These are phyloP conservation scores for Melangyna quadrimaculata DNA, from an alignment of 2,888 invertebrate species.

Conservation along the genomic window DNA sequence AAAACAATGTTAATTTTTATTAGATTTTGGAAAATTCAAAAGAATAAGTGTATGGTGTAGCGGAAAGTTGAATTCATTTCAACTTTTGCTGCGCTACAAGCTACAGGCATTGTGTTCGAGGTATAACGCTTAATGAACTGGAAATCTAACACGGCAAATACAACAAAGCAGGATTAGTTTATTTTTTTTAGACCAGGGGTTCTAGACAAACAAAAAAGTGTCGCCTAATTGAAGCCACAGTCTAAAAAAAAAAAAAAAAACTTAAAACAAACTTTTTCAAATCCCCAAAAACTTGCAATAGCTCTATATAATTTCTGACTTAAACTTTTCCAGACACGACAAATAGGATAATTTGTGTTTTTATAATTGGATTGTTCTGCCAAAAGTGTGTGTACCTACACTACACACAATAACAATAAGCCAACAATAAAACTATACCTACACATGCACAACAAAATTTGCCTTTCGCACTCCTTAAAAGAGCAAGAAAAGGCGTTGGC, in stretches of 20 bases:
- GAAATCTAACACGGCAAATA: not conserved
- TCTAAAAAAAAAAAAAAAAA: not conserved
- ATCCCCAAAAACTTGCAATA: not conserved
- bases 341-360: constrained; percentile 13
- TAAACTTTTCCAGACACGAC: not conserved
- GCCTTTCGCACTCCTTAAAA: not conserved
- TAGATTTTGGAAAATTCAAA: no score
- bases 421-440: constrained; percentile 19
- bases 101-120: no score
- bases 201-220: not conserved
- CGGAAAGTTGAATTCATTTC: no score
- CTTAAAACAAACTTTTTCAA: not conserved
- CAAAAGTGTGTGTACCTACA: constrained; percentile 9
- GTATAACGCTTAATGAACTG: not conserved
- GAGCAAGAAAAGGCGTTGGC: not conserved
- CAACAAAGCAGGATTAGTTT: not conserved
- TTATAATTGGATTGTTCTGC: constrained; percentile 11
- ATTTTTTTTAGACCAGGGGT: not conserved
- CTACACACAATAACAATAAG: not conserved
- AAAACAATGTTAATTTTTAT: no score
- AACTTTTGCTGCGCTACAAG: no score
- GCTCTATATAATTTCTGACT: not conserved
- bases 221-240: not conserved
- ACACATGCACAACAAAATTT: not conserved
- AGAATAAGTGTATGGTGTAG: no score